Percentiles rank a stretch among this genome's conserved stretches.
Evolutionary conservation across 2,888 invertebrate species (phyloP).

Genomic region (Epirrhoe tristata): DNA sequence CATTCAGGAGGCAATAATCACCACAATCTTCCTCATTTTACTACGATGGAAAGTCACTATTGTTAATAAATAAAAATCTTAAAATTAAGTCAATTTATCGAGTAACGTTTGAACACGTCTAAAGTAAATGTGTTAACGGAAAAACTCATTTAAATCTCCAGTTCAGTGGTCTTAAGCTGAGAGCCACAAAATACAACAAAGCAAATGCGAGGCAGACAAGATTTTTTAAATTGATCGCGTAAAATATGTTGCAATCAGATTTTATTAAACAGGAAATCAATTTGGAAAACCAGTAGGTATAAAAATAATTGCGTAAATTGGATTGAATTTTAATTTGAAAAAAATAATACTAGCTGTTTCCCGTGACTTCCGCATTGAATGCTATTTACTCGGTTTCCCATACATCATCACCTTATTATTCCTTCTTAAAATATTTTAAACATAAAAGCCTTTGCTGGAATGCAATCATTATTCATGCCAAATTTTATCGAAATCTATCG

Average conservation of each 20-base stretch:
- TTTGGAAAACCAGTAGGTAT: background rate
- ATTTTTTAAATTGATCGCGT: background rate
- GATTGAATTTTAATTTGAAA: no score
- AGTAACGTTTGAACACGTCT: slow-evolving; percentile 38
- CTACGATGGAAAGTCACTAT: background rate
- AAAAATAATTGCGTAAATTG: no score
- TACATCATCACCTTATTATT: no score
- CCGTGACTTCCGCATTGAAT: no score
- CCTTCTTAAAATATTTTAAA: no score
- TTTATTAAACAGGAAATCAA: background rate
- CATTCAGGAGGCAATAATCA: no score
- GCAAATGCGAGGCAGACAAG: background rate
- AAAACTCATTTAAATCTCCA: slow-evolving; percentile 60
- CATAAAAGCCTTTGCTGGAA: no score
- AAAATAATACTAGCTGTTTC: no score
- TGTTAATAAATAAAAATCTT: background rate
- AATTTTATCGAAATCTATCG: no score
- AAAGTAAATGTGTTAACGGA: slow-evolving; percentile 46
- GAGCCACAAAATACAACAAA: slow-evolving; percentile 9
- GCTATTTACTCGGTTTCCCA: no score
- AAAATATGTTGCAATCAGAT: background rate
- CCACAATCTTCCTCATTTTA: no score
- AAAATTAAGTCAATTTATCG: slow-evolving; percentile 22
- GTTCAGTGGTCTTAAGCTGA: slow-evolving; percentile 53
- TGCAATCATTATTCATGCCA: no score